A percentile compares a stretch with the other conserved stretches of the same genome.
Conservation (phyloP, 2,113 vertebrate species). For the Festucalex cinctus region DNA sequence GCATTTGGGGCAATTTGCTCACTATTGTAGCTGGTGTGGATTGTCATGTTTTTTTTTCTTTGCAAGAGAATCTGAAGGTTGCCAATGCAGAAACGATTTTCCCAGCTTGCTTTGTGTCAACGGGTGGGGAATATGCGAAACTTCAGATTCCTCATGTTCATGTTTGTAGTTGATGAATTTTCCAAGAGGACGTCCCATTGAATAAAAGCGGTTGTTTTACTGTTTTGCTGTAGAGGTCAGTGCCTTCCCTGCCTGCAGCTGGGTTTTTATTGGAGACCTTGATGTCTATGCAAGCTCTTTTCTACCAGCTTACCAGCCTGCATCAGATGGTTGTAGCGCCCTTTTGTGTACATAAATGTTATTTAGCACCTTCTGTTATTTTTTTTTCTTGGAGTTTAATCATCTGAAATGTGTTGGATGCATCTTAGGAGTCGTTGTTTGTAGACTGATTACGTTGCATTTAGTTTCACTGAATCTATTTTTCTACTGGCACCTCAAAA, state of each 20-base stretch:
- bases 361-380: slow-evolving; percentile 64
- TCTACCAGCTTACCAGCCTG: slow-evolving; percentile 74
- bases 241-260: slow-evolving; percentile 72
- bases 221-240: slow-evolving; percentile 70
- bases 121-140: slow-evolving; percentile 57
- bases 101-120: slow-evolving; percentile 62
- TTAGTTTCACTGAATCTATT: slow-evolving; percentile 79
- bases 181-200: slow-evolving; percentile 59
- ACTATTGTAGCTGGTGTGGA: slow-evolving; percentile 52
- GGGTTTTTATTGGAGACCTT: slow-evolving; percentile 72
- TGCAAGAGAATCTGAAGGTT: slow-evolving; percentile 46
- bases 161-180: slow-evolving; percentile 61
- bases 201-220: slow-evolving; percentile 60
- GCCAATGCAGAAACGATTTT: slow-evolving; percentile 54
- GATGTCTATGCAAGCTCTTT: slow-evolving; percentile 77
- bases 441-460: slow-evolving; percentile 72
- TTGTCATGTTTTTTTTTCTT: slow-evolving; percentile 46
- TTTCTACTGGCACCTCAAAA: slow-evolving; percentile 76
- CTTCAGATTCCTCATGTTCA: slow-evolving; percentile 59
- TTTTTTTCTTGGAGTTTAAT: slow-evolving; percentile 44
- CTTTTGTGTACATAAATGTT: slow-evolving; percentile 69
- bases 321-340: slow-evolving; percentile 68
- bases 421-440: slow-evolving; percentile 67
- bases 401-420: slow-evolving; percentile 62
- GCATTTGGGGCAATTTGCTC: slow-evolving; percentile 48